These are phyloP conservation scores for Nomada lathburiana DNA, from an alignment of 2,888 invertebrate genomes.

Conservation along the genomic window DNA sequence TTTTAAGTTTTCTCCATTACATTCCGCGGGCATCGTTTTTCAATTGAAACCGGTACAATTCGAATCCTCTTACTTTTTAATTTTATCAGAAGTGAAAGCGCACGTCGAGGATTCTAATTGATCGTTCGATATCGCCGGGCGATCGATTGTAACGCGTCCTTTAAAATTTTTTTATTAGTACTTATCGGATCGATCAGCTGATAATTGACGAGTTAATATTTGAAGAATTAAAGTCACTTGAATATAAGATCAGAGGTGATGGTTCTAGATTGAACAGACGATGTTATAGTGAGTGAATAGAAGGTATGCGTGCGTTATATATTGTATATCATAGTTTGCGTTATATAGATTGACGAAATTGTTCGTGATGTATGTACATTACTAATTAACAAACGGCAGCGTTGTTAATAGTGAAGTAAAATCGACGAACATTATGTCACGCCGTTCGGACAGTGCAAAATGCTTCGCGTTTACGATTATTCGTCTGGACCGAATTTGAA, in stretches of 20 bases:
- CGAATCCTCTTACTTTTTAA: neutral
- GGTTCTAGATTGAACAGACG: conserved; percentile 11
- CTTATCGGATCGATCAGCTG: neutral
- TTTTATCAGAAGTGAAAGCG: neutral
- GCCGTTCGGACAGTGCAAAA: conserved; percentile 41
- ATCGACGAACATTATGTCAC: conserved; percentile 32
- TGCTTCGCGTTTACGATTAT: conserved; percentile 43
- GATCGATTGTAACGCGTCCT: neutral
- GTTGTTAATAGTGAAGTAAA: conserved; percentile 24
- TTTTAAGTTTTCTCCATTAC: neutral
- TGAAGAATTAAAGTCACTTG: neutral
- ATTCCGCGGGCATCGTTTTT: too few species aligned
- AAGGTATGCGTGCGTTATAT: conserved; percentile 21
- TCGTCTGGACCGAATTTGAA: conserved; percentile 46
- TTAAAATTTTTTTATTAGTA: neutral
- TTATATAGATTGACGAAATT: conserved; percentile 10
- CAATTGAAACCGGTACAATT: neutral
- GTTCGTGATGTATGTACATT: conserved; percentile 35
- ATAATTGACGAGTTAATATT: conserved; percentile 1
- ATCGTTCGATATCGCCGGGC: neutral
- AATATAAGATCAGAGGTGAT: conserved; percentile 6
- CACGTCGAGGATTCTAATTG: neutral
- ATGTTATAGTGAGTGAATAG: conserved; percentile 5
- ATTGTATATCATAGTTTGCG: conserved; percentile 18
- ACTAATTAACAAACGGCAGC: conserved; percentile 17